Percentiles rank a stretch among this genome's conserved stretches.
Evolutionary conservation across 2,888 invertebrate species (phyloP).

Genomic region (Cryptocephalus primarius): DNA sequence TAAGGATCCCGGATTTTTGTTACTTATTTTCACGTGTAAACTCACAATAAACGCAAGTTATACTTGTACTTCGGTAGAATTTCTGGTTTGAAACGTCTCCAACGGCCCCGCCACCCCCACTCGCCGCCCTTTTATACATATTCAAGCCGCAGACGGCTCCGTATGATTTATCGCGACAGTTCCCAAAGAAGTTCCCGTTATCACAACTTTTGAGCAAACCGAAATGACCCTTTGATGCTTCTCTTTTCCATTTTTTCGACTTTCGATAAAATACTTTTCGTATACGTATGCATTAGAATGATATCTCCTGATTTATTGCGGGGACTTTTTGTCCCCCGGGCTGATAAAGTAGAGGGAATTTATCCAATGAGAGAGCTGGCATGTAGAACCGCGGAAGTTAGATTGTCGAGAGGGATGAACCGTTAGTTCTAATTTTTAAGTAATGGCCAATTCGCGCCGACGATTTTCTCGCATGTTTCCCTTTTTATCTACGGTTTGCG

Average conservation of each 20-base stretch:
- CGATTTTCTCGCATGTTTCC: neutral
- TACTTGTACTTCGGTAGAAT: too few relatives aligned
- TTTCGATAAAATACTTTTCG: conserved; percentile 27
- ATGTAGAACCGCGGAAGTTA: neutral
- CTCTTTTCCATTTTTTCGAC: conserved; percentile 1
- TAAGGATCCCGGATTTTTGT: too few relatives aligned
- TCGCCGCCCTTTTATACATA: conserved; percentile 5
- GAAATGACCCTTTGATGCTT: conserved; percentile 2
- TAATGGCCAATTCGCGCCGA: neutral
- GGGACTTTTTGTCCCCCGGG: neutral
- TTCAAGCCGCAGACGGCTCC: conserved; percentile 18
- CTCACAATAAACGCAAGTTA: too few relatives aligned
- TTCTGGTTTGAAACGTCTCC: too few relatives aligned
- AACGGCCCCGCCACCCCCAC: conserved; percentile 2
- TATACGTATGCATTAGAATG: conserved; percentile 28
- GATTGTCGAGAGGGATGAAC: neutral
- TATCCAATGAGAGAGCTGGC: neutral
- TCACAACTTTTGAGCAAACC: conserved; percentile 18
- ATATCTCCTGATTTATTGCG: conserved; percentile 26
- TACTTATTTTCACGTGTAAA: too few relatives aligned
- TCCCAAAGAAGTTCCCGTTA: conserved; percentile 32
- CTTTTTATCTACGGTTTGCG: neutral
- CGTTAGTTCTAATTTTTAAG: neutral
- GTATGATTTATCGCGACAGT: conserved; percentile 32
- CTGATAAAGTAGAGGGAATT: neutral